A percentile compares a stretch with the other conserved stretches of the same genome.
phyloP scores from a whole-genome alignment of 2,113 vertebrate species.

The Gymnogyps californianus region DNA sequence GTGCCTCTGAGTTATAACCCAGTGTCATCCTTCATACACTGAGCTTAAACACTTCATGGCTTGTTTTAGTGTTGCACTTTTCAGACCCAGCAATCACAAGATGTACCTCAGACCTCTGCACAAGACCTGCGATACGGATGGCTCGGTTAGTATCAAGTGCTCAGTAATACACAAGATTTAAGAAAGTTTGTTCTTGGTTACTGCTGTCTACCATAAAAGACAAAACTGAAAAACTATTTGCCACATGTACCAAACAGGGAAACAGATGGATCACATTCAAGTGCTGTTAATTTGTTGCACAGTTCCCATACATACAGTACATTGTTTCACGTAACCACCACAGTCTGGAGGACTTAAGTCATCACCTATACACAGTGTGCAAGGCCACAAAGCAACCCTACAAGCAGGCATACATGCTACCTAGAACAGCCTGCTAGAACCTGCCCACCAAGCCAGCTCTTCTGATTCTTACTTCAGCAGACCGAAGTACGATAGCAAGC shows the following conservation, averaged over 20 bases:
- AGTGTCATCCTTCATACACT: slow-evolving; percentile 81
- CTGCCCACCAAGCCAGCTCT: background rate
- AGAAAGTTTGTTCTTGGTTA: background rate
- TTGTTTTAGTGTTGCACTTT: slow-evolving; percentile 86
- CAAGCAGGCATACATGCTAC: no score
- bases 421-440: no score
- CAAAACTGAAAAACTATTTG: background rate
- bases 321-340: no score
- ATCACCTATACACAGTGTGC: accelerated
- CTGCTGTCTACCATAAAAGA: background rate
- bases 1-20: slow-evolving; percentile 97
- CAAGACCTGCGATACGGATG: slow-evolving; percentile 72
- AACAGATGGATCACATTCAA: background rate
- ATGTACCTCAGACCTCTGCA: slow-evolving; percentile 60
- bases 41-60: slow-evolving; percentile 92
- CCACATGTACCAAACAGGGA: background rate
- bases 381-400: background rate
- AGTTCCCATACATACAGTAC: background rate
- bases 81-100: slow-evolving; percentile 83
- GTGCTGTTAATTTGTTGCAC: background rate
- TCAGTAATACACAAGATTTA: background rate
- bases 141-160: slow-evolving; percentile 95
- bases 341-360: background rate
- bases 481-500: background rate
- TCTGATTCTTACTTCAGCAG: background rate